Evolutionary conservation across 2,113 vertebrate genomes (phyloP), one percentile per base, ranked within the genome.

Genomic region (Herpetotheres cachinnans): DNA sequence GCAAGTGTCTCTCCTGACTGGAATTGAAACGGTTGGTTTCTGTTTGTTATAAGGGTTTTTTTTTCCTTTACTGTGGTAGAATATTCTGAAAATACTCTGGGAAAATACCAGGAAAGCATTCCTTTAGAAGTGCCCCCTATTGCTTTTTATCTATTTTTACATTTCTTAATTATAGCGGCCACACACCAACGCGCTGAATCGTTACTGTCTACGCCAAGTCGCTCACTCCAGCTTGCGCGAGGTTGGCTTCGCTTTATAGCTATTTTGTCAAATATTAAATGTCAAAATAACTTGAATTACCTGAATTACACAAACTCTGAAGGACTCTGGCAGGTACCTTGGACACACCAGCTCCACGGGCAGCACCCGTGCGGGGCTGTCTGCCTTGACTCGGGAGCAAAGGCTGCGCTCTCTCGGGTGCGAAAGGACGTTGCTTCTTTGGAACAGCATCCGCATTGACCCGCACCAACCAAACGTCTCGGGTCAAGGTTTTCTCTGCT

Each of bases 201-300:
- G 1, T 16, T 29, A 18, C 49, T 20, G 21, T 56, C 29, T 7
- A 1, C 4, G 2, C 56, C 14, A 4, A 27, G 10, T 32, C 2
- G 1, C 52, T 46, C 24, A 0, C 49, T 59, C 1, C 3, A 29
- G 22, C 38, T n/a, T 38, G 36, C 6, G 2, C 16, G 69, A 76
- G 29, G 12, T 20, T 40, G 13, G 20, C 52, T 78, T 82, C 52
- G 9, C n/a, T 34, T 30, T 7, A 16, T 2, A 26, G 59, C 34
- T 42, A 6, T 25, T 36, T 54, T 32, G 17, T 27, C 44, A 58
- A 50, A 46, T 2, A 8, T 22, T 54, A 18, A 30, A 42, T 3
- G 6, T 47, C 7, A 3, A 44, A 34, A 44, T 44, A 47, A 25
- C 11, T 54, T 9, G 12, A 40, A 20, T n/a, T 47, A 21, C 54